Conservation (phyloP, 2,113 vertebrate genomes). For the Sterrhoptilus dennistouni region DNA sequence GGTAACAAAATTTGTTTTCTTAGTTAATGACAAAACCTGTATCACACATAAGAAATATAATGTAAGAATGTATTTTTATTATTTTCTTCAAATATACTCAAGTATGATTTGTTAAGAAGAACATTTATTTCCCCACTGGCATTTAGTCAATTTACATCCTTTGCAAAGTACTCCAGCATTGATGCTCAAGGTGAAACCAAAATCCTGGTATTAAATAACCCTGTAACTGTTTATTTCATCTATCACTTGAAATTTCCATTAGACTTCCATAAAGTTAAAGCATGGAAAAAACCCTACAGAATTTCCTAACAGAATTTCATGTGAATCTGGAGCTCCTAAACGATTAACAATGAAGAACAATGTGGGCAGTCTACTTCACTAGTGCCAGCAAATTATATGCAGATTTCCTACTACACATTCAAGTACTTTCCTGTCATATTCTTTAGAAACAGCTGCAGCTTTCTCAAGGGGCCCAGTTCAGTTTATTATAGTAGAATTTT, state of each 20-base stretch:
- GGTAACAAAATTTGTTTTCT: neutral
- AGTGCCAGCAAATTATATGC: neutral
- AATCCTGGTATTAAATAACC: neutral
- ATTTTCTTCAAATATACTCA: neutral
- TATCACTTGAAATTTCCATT: neutral
- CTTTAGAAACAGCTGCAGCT: neutral
- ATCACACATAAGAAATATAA: neutral
- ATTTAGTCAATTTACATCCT: neutral
- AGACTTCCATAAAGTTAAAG: neutral
- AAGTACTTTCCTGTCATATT: neutral
- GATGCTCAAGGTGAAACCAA: neutral
- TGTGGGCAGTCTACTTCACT: neutral
- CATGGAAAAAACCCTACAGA: neutral
- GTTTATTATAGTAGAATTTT: neutral
- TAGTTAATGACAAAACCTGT: neutral
- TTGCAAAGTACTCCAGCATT: neutral
- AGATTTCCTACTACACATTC: neutral
- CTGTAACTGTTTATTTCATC: neutral
- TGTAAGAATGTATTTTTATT: neutral
- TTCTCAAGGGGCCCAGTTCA: neutral
- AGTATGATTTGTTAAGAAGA: neutral
- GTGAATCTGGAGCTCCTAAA: neutral
- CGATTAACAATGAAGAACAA: neutral
- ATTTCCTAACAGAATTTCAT: neutral
- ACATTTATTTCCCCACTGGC: neutral